phyloP scores from a whole-genome alignment of 2,888 invertebrate genomes.

The Sarcophaga caerulescens region DNA sequence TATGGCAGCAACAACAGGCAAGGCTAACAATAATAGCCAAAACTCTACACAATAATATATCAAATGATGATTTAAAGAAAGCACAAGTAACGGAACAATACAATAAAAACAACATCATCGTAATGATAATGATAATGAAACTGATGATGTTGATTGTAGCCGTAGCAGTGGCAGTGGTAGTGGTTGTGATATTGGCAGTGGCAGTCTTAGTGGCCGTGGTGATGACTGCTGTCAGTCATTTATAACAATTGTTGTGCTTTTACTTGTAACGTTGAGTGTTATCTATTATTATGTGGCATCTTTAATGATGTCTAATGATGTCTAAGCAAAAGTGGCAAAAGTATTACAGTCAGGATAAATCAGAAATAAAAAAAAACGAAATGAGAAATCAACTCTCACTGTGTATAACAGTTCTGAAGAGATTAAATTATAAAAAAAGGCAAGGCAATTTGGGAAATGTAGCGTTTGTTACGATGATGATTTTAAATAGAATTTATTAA shows the following conservation, averaged over 20 bases:
- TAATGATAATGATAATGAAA: constrained; percentile 48
- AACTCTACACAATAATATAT: constrained; percentile 14
- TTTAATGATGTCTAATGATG: constrained; percentile 53
- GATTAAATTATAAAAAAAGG: background rate
- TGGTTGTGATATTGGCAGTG: background rate
- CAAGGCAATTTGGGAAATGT: background rate
- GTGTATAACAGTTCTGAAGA: background rate
- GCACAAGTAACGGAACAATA: background rate
- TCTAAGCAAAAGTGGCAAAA: constrained; percentile 53
- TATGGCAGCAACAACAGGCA: constrained; percentile 2
- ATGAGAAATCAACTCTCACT: background rate
- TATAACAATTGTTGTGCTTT: constrained; percentile 79
- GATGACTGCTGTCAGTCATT: constrained; percentile 79
- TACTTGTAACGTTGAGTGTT: constrained; percentile 73
- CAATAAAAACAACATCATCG: background rate
- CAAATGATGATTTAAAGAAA: constrained; percentile 44
- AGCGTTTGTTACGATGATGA: constrained; percentile 29
- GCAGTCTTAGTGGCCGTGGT: background rate
- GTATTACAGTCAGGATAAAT: constrained; percentile 39
- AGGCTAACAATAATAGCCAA: background rate
- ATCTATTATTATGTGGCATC: constrained; percentile 60
- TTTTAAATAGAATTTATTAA: constrained; percentile 49
- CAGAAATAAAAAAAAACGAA: background rate
- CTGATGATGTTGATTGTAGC: constrained; percentile 32
- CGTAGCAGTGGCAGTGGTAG: background rate